Evolutionary conservation across 1,140 invertebrate species (phyloP).

Genomic region (Zaprionus vittiger): DNA sequence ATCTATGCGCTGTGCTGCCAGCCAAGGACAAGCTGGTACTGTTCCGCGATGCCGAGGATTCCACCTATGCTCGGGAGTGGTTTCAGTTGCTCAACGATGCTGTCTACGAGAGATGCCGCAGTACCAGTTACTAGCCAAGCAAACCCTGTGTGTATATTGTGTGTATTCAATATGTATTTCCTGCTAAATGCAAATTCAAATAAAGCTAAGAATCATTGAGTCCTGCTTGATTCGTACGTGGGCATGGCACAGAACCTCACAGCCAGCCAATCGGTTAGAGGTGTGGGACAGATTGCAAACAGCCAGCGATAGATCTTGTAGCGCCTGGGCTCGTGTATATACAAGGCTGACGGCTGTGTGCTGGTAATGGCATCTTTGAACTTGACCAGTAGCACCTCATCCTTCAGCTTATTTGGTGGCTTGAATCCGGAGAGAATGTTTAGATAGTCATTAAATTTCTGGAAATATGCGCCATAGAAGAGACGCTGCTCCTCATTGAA

Average conservation of each 20-base stretch:
- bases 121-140: constrained; percentile 59
- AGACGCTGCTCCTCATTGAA: constrained; percentile 85
- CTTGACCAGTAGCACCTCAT: constrained; percentile 84
- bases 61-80: constrained; percentile 76
- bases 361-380: constrained; percentile 86
- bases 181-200: constrained; percentile 22
- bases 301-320: constrained; percentile 86
- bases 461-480: constrained; percentile 87
- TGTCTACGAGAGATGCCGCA: constrained; percentile 73
- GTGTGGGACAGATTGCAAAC: constrained; percentile 85
- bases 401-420: constrained; percentile 83
- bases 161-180: constrained; percentile 21
- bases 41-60: constrained; percentile 77
- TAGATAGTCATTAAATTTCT: constrained; percentile 86
- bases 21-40: constrained; percentile 66
- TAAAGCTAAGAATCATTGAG: constrained; percentile 5
- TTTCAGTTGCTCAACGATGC: constrained; percentile 81
- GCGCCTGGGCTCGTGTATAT: constrained; percentile 85
- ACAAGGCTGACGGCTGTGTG: constrained; percentile 84
- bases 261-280: constrained; percentile 86
- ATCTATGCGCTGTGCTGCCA: constrained; percentile 68
- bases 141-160: background rate
- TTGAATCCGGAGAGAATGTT: constrained; percentile 79
- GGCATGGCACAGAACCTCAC: constrained; percentile 86
- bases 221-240: constrained; percentile 51